A percentile compares a stretch with the other conserved stretches of the same genome.
Evolutionary conservation across 2,797 vertebrate genomes (phyloP).

Genomic region (Synanceia verrucosa): DNA sequence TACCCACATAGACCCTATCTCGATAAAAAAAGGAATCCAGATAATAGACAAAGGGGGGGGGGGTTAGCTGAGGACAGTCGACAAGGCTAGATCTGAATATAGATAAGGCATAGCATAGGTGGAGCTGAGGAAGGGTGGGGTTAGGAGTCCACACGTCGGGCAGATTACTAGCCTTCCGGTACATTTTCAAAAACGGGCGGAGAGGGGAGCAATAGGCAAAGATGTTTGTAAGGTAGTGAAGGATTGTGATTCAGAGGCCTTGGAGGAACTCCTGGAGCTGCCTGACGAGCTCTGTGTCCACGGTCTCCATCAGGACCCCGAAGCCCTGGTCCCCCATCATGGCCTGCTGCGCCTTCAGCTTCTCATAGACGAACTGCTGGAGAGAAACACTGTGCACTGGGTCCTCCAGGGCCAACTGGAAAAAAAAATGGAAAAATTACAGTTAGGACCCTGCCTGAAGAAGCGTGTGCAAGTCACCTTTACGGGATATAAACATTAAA

Average conservation of each 20-base stretch:
- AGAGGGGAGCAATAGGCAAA: conserved; percentile 40
- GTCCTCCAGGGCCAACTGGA: conserved; percentile 93
- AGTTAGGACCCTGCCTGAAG: neutral
- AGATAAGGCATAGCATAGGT: conserved; percentile 73
- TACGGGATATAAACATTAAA: neutral
- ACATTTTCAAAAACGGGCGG: conserved; percentile 35
- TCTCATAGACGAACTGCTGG: conserved; percentile 95
- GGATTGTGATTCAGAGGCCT: conserved; percentile 81
- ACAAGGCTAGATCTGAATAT: conserved; percentile 59
- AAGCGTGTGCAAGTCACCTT: neutral
- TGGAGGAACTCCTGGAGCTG: conserved; percentile 96
- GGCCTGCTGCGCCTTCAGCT: conserved; percentile 95
- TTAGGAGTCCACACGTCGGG: conserved; percentile 36
- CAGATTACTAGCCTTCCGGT: conserved; percentile 33
- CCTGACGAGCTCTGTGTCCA: conserved; percentile 94
- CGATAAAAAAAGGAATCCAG: conserved; percentile 38
- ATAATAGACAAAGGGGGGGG: conserved; percentile 32
- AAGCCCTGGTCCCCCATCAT: conserved; percentile 92
- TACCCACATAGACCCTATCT: conserved; percentile 36
- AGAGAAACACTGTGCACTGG: conserved; percentile 95
- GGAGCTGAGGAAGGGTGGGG: conserved; percentile 50
- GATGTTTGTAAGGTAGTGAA: conserved; percentile 44
- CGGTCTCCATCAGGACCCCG: conserved; percentile 94
- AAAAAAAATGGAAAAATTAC: neutral
- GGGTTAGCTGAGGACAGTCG: conserved; percentile 42